Base-by-base conservation (phyloP, 2,113 vertebrate species). In the Synchiropus splendidus region DNA sequence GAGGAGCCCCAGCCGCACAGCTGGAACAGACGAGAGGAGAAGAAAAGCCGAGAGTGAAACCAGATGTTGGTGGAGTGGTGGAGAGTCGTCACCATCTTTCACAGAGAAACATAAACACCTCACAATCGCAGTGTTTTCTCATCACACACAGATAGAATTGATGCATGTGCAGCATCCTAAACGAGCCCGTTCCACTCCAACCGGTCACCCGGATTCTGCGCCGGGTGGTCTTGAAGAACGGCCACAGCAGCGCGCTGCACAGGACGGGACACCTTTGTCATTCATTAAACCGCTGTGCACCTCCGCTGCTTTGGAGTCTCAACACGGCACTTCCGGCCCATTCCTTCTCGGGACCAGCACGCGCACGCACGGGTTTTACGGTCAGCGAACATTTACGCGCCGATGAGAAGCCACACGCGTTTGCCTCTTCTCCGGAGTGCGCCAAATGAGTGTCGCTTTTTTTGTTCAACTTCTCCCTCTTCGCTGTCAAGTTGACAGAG, bases 371-470 rank as follows among this genome's bases (percentile, higher is more conserved):
- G 34, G 36, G 41, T 10, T 52, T 71, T 52, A 66, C 62, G 64
- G 64, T 70, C 70, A 66, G 53, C 35, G 57, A 58, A 63, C 71
- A 61, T 62, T 78, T 77, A 80, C 72, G 68, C 71, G 67, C 78
- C 58, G 46, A 62, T 64, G 59, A n/a, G 67, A 77, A 39, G n/a
- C 18, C 12, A 16, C 36, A 10, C 14, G 37, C 18, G 14, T 16
- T 16, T 3, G 8, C 11, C 36, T 43, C 43, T 16, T 15, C 2
- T 10, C 0, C 27, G 2, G 15, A 14, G 15, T 18, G 18, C 27
- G 18, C 27, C 35, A 16, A 16, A 13, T 17, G 37, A 4, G 8
- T 49, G 35, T 36, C 18, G 21, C 34, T 5, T 9, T 12, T 49
- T 48, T 10, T 17, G 13, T 62, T 48, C 64, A 80, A 77, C 62